phyloP scores from a whole-genome alignment of 2,888 invertebrate species.

The Agriopis marginaria region DNA sequence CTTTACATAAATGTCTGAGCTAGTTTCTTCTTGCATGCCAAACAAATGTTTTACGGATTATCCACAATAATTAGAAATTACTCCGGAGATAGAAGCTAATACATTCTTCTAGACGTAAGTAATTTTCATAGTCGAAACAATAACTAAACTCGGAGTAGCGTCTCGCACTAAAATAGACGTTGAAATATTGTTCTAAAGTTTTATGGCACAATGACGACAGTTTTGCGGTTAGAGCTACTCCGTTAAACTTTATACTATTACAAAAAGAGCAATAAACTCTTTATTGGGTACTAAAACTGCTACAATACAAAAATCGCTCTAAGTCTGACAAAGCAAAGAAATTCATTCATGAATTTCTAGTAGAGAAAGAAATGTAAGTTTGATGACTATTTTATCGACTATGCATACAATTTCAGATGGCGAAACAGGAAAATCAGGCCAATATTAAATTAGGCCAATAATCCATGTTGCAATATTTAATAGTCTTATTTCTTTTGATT shows the following conservation, averaged over 20 bases:
- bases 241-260: conserved; percentile 9
- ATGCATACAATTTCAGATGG: not conserved
- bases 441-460: conserved; percentile 3
- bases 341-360: not conserved
- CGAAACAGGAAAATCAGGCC: not conserved
- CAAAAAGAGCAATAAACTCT: conserved; percentile 15
- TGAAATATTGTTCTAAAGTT: conserved; percentile 19
- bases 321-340: not conserved
- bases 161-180: conserved; percentile 20
- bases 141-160: conserved; percentile 6
- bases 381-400: not conserved
- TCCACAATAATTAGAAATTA: not conserved
- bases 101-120: not conserved
- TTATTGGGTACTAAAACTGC: conserved; percentile 4
- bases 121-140: conserved; percentile 4
- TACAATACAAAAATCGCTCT: not conserved
- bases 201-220: conserved; percentile 17
- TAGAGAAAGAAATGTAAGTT: not conserved
- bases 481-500: conserved; percentile 12
- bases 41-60: too few relatives aligned
- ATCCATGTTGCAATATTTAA: conserved; percentile 16
- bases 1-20: not conserved
- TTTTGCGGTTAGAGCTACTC: conserved; percentile 24
- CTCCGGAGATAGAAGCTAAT: not conserved
- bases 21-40: not conserved